Evolutionary conservation across 2,113 vertebrate genomes (phyloP).

Genomic region (Myrmecophaga tridactyla): DNA sequence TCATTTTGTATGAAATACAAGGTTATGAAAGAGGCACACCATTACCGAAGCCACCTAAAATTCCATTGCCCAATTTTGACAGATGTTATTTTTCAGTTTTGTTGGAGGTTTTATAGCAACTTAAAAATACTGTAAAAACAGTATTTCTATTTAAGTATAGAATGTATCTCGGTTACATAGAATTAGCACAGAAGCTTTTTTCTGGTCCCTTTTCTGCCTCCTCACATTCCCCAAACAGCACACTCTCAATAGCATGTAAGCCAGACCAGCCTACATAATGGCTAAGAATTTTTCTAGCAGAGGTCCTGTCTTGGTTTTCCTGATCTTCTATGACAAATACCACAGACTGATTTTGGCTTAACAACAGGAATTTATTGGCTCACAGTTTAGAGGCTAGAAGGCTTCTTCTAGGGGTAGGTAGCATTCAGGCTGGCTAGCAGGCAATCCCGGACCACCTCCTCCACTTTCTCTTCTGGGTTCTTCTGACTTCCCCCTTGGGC

Average conservation of each 20-base stretch:
- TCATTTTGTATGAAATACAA: background rate
- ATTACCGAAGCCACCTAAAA: background rate
- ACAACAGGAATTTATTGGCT: too few species aligned
- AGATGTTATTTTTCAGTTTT: background rate
- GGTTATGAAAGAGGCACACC: background rate
- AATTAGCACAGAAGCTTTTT: background rate
- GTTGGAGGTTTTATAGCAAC: background rate
- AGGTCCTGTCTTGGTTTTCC: too few species aligned
- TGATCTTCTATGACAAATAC: too few species aligned
- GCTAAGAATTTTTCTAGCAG: background rate
- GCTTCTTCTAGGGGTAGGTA: too few species aligned
- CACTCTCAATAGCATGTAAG: background rate
- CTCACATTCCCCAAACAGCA: background rate
- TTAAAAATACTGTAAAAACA: background rate
- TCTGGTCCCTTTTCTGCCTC: background rate
- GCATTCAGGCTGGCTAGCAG: too few species aligned
- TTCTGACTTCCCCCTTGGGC: too few species aligned
- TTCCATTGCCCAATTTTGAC: background rate
- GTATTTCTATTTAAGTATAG: background rate
- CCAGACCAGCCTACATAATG: background rate
- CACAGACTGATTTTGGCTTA: too few species aligned
- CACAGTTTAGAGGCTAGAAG: too few species aligned
- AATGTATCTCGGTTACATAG: background rate
- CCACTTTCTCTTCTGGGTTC: too few species aligned
- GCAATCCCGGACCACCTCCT: too few species aligned